phyloP scores from a whole-genome alignment of 2,113 vertebrate species.

The Eleginops maclovinus region DNA sequence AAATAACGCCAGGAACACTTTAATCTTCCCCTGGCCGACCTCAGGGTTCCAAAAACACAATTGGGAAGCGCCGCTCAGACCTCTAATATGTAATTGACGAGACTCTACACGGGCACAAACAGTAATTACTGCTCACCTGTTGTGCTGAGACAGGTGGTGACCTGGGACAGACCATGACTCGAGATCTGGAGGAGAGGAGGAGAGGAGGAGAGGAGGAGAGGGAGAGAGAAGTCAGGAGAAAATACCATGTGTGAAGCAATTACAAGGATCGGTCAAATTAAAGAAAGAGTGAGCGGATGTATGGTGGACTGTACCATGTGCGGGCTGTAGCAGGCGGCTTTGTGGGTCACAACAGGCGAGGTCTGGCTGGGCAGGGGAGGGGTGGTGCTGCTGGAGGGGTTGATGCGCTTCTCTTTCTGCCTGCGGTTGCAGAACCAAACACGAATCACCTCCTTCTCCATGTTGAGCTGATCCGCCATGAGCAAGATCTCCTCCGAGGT shows the following conservation, averaged over 20 bases:
- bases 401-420: slow-evolving; percentile 95
- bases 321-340: slow-evolving; percentile 87
- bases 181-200: slow-evolving; percentile 75
- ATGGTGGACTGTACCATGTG: slow-evolving; percentile 57
- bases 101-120: slow-evolving; percentile 28
- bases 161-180: slow-evolving; percentile 82
- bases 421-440: slow-evolving; percentile 96
- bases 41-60: slow-evolving; percentile 34
- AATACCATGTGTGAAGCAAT: slow-evolving; percentile 21
- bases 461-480: slow-evolving; percentile 93
- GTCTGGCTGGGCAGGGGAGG: slow-evolving; percentile 88
- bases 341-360: slow-evolving; percentile 80
- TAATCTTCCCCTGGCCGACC: slow-evolving; percentile 43
- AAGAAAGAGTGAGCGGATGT: neutral
- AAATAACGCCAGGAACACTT: slow-evolving; percentile 57
- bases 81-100: slow-evolving; percentile 62
- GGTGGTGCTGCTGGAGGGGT: slow-evolving; percentile 90
- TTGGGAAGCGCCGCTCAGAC: slow-evolving; percentile 6
- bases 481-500: slow-evolving; percentile 95
- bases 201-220: neutral
- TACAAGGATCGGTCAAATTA: neutral
- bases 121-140: slow-evolving; percentile 77
- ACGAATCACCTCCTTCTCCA: slow-evolving; percentile 96
- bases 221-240: slow-evolving; percentile 27
- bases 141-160: slow-evolving; percentile 82